phyloP scores from a whole-genome alignment of 2,888 invertebrate species.

The Unio pictorum region DNA sequence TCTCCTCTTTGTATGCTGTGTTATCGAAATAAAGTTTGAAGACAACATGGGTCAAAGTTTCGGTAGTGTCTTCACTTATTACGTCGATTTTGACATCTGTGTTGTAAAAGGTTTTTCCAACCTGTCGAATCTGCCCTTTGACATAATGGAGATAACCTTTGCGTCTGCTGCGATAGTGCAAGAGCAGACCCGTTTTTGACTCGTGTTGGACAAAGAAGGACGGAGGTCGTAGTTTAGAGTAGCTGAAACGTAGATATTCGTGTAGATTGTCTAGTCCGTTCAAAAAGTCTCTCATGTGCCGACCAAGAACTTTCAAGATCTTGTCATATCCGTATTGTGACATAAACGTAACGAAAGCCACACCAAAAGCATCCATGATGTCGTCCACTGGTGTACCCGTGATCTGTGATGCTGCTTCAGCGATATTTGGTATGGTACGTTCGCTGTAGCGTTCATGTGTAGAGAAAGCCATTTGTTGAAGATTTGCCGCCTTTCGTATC shows the following conservation, averaged over 20 bases:
- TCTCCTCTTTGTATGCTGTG: slow-evolving; percentile 62
- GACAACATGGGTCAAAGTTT: slow-evolving; percentile 93
- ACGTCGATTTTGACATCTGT: slow-evolving; percentile 94
- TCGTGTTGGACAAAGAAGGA: slow-evolving; percentile 98
- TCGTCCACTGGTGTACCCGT: slow-evolving; percentile 85
- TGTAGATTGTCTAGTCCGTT: slow-evolving; percentile 96
- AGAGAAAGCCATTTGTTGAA: slow-evolving; percentile 84
- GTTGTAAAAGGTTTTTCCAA: slow-evolving; percentile 93
- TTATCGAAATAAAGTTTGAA: slow-evolving; percentile 96
- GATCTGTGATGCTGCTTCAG: slow-evolving; percentile 70
- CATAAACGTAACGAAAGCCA: slow-evolving; percentile 93
- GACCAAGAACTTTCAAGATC: slow-evolving; percentile 75
- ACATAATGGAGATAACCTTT: slow-evolving; percentile 96
- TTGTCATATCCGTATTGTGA: slow-evolving; percentile 94
- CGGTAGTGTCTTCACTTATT: slow-evolving; percentile 86
- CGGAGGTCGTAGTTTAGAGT: slow-evolving; percentile 90
- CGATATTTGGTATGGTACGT: slow-evolving; percentile 86
- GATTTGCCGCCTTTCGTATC: slow-evolving; percentile 86
- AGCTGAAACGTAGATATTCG: slow-evolving; percentile 96
- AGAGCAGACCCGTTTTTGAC: slow-evolving; percentile 86
- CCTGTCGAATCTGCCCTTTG: slow-evolving; percentile 95
- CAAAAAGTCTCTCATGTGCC: slow-evolving; percentile 95
- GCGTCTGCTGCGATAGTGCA: slow-evolving; percentile 87
- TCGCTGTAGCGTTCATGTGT: slow-evolving; percentile 94
- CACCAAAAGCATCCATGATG: slow-evolving; percentile 95